phyloP scores from a whole-genome alignment of 1,140 invertebrate genomes.

The Meloidogyne exigua region DNA sequence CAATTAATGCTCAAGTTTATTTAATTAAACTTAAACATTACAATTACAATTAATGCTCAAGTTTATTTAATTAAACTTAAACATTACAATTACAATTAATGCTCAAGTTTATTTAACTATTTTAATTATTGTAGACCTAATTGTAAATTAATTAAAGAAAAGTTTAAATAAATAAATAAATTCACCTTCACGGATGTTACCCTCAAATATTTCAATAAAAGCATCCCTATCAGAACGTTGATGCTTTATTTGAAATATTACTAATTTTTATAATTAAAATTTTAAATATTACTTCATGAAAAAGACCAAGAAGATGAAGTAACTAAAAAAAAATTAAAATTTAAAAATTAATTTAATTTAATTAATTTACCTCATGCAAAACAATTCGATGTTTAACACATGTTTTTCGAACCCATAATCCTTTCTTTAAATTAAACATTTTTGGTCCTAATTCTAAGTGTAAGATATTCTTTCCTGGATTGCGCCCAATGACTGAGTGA shows the following conservation, averaged over 20 bases:
- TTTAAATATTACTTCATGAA: not conserved
- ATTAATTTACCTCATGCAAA: slow-evolving; percentile 11
- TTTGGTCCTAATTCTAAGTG: slow-evolving; percentile 7
- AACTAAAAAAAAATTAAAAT: not conserved
- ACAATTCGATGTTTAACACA: slow-evolving; percentile 24
- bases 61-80: too few relatives aligned
- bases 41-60: too few relatives aligned
- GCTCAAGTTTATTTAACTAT: slow-evolving; percentile 1
- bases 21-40: too few relatives aligned
- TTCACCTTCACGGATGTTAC: slow-evolving; percentile 17
- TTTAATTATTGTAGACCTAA: not conserved
- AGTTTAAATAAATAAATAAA: not conserved
- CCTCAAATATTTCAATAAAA: not conserved
- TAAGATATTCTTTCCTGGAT: slow-evolving; percentile 19
- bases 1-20: too few relatives aligned
- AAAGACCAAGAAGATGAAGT: slow-evolving; percentile 17
- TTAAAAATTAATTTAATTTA: too few relatives aligned
- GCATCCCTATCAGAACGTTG: not conserved
- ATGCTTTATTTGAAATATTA: slow-evolving; percentile 8
- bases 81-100: too few relatives aligned
- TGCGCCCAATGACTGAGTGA: slow-evolving; percentile 15
- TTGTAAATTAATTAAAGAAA: not conserved
- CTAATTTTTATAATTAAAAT: not conserved
- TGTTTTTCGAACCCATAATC: slow-evolving; percentile 6
- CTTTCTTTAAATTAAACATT: not conserved